These are phyloP conservation scores for Rhabdomys dilectus DNA, from an alignment of 2,113 vertebrate species.

Conservation along the genomic window DNA sequence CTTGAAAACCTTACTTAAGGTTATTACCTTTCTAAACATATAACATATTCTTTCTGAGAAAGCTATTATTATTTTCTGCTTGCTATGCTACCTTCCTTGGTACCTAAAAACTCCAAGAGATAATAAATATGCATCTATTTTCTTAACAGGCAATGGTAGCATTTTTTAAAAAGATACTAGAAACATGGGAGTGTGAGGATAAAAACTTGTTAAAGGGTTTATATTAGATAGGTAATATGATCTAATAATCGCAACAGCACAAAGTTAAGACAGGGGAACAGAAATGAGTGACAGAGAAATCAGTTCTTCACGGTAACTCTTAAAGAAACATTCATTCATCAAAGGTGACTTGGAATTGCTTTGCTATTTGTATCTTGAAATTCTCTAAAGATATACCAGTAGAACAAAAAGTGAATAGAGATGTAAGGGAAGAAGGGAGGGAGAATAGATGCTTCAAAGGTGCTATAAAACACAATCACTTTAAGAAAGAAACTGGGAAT, in stretches of 20 bases:
- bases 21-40: neutral
- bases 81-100: neutral
- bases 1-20: neutral
- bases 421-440: fast-evolving
- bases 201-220: neutral
- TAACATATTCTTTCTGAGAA: neutral
- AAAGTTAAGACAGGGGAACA: neutral
- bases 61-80: neutral
- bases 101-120: neutral
- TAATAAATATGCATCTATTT: neutral
- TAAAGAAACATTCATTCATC: neutral
- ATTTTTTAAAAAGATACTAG: too few species aligned
- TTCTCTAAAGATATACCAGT: neutral
- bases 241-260: neutral
- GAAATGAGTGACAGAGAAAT: neutral
- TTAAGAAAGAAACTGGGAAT: neutral
- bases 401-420: neutral
- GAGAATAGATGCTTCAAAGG: neutral
- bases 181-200: neutral
- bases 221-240: neutral
- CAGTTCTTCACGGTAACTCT: neutral
- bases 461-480: neutral
- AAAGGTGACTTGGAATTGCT: neutral
- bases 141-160: neutral
- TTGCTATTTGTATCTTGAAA: neutral